Conservation (phyloP, 2,113 vertebrate species). For the Cyanocitta stelleri region DNA sequence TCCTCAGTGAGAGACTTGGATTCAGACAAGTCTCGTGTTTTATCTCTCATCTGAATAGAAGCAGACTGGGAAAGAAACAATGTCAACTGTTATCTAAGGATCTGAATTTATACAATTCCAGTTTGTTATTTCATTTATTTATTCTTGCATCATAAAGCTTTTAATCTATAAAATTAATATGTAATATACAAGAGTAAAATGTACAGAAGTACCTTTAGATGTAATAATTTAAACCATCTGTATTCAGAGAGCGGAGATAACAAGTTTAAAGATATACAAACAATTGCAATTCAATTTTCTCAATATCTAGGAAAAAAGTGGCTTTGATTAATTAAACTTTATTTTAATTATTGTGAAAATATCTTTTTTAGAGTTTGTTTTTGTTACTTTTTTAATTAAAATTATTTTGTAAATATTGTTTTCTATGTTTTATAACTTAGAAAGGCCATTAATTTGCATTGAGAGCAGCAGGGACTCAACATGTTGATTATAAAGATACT, state of each 20-base stretch:
- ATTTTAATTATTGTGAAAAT: constrained; percentile 60
- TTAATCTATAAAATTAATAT: constrained; percentile 61
- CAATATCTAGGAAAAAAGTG: constrained; percentile 5
- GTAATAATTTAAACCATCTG: constrained; percentile 61
- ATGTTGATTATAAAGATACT: neutral
- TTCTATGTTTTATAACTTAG: constrained; percentile 54
- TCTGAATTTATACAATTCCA: constrained; percentile 23
- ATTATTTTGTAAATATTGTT: constrained; percentile 66
- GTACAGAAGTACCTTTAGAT: constrained; percentile 58
- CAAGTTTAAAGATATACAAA: constrained; percentile 36
- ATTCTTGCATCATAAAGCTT: constrained; percentile 54
- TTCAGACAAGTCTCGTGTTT: neutral
- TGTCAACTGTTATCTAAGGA: neutral
- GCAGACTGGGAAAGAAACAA: neutral
- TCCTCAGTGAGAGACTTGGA: neutral
- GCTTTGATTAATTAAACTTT: constrained; percentile 44
- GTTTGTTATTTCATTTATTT: constrained; percentile 61
- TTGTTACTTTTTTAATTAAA: constrained; percentile 58
- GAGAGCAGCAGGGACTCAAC: constrained; percentile 6
- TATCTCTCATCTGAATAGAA: neutral
- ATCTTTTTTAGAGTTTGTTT: constrained; percentile 26
- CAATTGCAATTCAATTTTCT: constrained; percentile 20
- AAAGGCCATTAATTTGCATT: constrained; percentile 11
- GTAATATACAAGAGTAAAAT: constrained; percentile 65
- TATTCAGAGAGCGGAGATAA: constrained; percentile 11